Evolutionary conservation across 2,797 vertebrate species (phyloP).

Genomic region (Sebastolobus altivelis): DNA sequence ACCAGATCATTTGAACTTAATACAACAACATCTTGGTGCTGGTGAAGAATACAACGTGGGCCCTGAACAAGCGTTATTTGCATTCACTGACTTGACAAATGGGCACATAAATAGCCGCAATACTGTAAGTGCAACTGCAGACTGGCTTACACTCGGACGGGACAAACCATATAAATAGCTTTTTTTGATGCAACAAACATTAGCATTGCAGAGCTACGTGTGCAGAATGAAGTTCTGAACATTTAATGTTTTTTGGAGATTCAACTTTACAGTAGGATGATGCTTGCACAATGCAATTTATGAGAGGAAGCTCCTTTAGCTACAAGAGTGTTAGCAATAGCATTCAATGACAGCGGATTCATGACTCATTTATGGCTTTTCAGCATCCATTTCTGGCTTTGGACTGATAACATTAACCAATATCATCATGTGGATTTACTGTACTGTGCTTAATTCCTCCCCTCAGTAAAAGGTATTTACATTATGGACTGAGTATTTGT

Average conservation of each 20-base stretch:
- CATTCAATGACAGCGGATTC: constrained; percentile 36
- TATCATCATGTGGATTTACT: constrained; percentile 31
- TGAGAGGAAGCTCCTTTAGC: constrained; percentile 56
- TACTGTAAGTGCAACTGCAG: constrained; percentile 46
- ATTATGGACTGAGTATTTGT: constrained; percentile 26
- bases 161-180: constrained; percentile 55
- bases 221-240: constrained; percentile 48
- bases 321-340: constrained; percentile 46
- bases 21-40: constrained; percentile 57
- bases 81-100: constrained; percentile 60
- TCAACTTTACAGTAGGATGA: constrained; percentile 31
- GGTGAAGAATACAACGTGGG: constrained; percentile 58
- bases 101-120: constrained; percentile 50
- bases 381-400: constrained; percentile 58
- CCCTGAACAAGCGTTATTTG: constrained; percentile 53
- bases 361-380: constrained; percentile 65
- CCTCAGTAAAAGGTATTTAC: constrained; percentile 28
- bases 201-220: constrained; percentile 49
- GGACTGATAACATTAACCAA: constrained; percentile 39
- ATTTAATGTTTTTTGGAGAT: constrained; percentile 38
- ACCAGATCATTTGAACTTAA: constrained; percentile 47
- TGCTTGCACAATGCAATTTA: constrained; percentile 55
- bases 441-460: constrained; percentile 52
- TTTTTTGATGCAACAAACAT: constrained; percentile 55
- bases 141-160: constrained; percentile 49